These are phyloP conservation scores for Pempheris klunzingeri DNA, from an alignment of 2,797 vertebrate species.

Conservation along the genomic window DNA sequence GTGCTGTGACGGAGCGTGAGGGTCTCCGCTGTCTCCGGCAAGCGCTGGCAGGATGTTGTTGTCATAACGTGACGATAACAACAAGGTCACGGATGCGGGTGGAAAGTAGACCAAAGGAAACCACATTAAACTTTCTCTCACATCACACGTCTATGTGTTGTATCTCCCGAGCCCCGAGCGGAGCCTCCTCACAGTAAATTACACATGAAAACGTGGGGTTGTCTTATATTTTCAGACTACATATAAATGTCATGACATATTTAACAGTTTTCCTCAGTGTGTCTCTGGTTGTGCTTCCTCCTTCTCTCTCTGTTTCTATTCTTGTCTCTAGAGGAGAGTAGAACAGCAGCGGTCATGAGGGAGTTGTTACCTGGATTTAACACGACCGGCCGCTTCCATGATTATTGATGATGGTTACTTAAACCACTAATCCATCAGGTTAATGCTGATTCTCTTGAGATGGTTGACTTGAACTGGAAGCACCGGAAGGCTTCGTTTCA, in stretches of 20 bases:
- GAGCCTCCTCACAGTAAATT: conserved; percentile 34
- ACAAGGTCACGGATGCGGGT: neutral
- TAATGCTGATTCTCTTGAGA: conserved; percentile 40
- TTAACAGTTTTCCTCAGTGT: conserved; percentile 26
- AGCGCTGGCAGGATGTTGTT: neutral
- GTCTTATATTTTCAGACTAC: conserved; percentile 31
- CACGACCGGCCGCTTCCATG: conserved; percentile 30
- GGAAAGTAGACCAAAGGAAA: neutral
- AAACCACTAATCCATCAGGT: conserved; percentile 44
- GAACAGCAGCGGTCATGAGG: conserved; percentile 38
- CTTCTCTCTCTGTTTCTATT: conserved; percentile 2
- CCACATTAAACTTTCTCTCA: conserved; percentile 14
- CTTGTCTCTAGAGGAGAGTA: conserved; percentile 34
- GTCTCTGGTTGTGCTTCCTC: conserved; percentile 23
- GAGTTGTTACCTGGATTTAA: conserved; percentile 61
- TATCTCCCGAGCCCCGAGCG: conserved; percentile 10
- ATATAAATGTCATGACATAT: conserved; percentile 46
- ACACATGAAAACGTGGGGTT: conserved; percentile 20
- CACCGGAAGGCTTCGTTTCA: neutral
- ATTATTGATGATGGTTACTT: conserved; percentile 39
- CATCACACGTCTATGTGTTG: conserved; percentile 9
- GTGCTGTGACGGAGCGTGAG: neutral
- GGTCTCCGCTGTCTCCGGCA: neutral
- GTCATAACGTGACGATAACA: neutral
- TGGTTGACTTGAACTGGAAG: conserved; percentile 14